Base-by-base conservation (phyloP, 2,888 invertebrate genomes). In the Caenorhabditis virilis region DNA sequence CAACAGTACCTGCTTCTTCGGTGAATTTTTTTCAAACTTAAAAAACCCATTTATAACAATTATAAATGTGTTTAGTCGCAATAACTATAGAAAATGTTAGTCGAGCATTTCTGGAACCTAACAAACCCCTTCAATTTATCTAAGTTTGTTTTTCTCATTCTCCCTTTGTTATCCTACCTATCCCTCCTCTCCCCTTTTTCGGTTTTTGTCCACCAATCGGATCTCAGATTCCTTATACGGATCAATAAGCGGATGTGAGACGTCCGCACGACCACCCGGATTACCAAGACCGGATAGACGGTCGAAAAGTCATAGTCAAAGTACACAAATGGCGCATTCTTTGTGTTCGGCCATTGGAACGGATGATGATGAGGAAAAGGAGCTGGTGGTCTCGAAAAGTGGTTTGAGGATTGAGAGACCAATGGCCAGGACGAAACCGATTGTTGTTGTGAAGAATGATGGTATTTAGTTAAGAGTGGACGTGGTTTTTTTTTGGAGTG, bases 251-350 rank as follows among this genome's bases (percentile, higher is more conserved):
- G 20, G 39, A 47, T 48, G 1, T 5, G 36, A 5, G 5, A 13
- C 36, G 5, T 36, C 36, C 5, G 25, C 33, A 1, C 30, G 53
- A 4, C 63, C 63, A 6, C n/a, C n/a, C n/a, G n/a, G n/a, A n/a
- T n/a, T n/a, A n/a, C 62, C 63, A 22, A 48, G 54, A 20, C 57
- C 57, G 41, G 57, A 53, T 38, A 41, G 57, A 26, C 23, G 35
- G 1, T 54, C 58, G n/a, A 39, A 42, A 50, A 45, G 18, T 27
- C n/a, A n/a, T n/a, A 20, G 36, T n/a, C 42, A 54, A 13, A 47
- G 43, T 33, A 56, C 62, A 13, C 64, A 57, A n/a, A 64, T 64
- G 64, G 64, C 64, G 0, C 58, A 58, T 26, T 64, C 64, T 13
- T 58, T 64, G 54, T 58, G 64, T 35, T 64, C 64, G 2, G 58